These are phyloP conservation scores for Amphiura filiformis DNA, from an alignment of 35 echinoderm and acorn worm genomes.

Conservation along the genomic window DNA sequence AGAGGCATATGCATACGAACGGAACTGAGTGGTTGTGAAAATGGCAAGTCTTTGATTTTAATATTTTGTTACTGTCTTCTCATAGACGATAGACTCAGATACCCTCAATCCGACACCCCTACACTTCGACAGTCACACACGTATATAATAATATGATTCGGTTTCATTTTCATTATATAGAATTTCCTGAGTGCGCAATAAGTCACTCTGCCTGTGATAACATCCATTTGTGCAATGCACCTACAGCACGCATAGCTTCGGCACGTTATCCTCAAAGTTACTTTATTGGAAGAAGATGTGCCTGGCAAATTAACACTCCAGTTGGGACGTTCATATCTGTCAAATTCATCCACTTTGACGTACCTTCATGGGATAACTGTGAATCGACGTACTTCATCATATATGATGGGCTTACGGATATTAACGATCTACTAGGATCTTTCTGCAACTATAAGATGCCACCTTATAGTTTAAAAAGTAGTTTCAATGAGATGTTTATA, in stretches of 20 bases:
- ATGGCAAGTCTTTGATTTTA: too few relatives aligned
- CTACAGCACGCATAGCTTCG: conserved; percentile 49
- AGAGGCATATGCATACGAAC: too few relatives aligned
- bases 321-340: conserved; percentile 54
- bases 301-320: conserved; percentile 55
- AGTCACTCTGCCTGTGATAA: not conserved
- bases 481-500: conserved; percentile 40
- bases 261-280: conserved; percentile 50
- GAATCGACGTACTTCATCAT: not conserved
- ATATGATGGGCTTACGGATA: not conserved
- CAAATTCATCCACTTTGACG: conserved; percentile 48
- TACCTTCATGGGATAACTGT: conserved; percentile 20
- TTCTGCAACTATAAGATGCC: conserved; percentile 42
- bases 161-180: too few relatives aligned
- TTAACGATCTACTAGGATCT: not conserved
- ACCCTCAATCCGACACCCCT: too few relatives aligned
- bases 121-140: too few relatives aligned
- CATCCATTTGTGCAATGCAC: conserved; percentile 9
- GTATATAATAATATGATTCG: too few relatives aligned
- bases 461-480: conserved; percentile 13
- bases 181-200: not conserved
- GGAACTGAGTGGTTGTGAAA: too few relatives aligned
- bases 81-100: too few relatives aligned
- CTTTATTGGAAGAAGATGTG: conserved; percentile 6
- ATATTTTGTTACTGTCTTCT: too few relatives aligned